Evolutionary conservation across 2,113 vertebrate genomes (phyloP), one percentile per base, ranked within the genome.

Genomic region (Murina feae): DNA sequence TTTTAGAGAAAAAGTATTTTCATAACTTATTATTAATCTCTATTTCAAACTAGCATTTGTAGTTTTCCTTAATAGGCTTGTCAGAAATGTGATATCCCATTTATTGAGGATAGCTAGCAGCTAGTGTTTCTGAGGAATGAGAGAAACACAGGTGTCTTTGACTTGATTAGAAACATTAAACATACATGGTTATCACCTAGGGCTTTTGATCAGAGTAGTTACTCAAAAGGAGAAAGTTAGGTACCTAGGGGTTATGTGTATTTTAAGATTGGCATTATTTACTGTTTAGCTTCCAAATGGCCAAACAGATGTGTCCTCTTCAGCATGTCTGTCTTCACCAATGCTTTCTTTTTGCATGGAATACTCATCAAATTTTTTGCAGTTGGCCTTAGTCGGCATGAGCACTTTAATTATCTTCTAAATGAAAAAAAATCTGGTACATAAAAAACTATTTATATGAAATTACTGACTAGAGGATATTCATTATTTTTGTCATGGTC

Each of bases 81-180:
- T 95, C 78, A 97, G 32, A 97, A 94, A 95, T 81, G 76, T 96
- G 91, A 96, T 97, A 95, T 80, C 17, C 42, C 80, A 89, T 96
- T 97, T 96, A 84, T 89, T 93, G 51, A 90, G 65, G 35, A 81
- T 93, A 88, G 81, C 60, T 68, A 97, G 96, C 71, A 91, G 96
- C 94, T 97, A 89, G 39, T 6, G 0, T 89, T 94, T 96, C 55
- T 96, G 79, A 81, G 25, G 81, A 91, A 91, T 84, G 86, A 91
- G 35, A 81, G 76, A 42, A 89, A 90, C 68, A 60, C 21, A 93
- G 51, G 78, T 96, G 86, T 7, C 47, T 94, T 95, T 96, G 85
- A 42, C 69, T 89, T 92, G 55, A 91, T 96, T 74, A 79, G 63
- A 65, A 95, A 66, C 53, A 84, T 91, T 87, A 86, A 95, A 79